Conservation (phyloP, 2,113 vertebrate species). For the Salvelinus fontinalis region DNA sequence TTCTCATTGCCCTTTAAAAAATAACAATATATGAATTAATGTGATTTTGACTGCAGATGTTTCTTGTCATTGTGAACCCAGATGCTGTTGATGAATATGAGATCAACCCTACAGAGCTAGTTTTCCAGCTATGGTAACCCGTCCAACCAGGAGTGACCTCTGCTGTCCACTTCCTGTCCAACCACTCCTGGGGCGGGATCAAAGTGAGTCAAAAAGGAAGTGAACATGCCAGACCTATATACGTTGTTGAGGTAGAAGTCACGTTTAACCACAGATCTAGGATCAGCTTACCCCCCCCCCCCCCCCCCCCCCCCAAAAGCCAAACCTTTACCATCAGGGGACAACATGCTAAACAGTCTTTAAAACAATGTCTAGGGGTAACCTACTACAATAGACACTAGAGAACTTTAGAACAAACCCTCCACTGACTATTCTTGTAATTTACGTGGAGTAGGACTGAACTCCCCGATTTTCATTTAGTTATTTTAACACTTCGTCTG, state of each 20-base stretch:
- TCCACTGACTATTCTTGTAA: neutral
- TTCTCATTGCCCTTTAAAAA: too few relatives aligned
- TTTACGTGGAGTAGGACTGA: too few relatives aligned
- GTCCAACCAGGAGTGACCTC: constrained; percentile 75
- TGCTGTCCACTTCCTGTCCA: constrained; percentile 90
- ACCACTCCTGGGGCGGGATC: constrained; percentile 89
- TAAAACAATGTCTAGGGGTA: too few relatives aligned
- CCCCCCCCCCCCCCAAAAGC: too few relatives aligned
- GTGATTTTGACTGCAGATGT: too few relatives aligned
- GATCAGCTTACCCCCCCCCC: neutral
- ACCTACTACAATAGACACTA: neutral
- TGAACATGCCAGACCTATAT: neutral
- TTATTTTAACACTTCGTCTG: constrained; percentile 23
- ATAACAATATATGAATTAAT: too few relatives aligned
- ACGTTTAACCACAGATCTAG: neutral
- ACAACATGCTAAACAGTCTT: neutral
- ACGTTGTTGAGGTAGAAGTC: neutral
- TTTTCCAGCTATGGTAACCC: constrained; percentile 91
- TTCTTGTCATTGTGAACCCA: constrained; percentile 47
- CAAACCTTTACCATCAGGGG: neutral
- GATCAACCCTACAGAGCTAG: constrained; percentile 79
- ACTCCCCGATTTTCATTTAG: neutral
- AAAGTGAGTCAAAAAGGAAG: constrained; percentile 77
- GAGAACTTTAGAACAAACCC: neutral
- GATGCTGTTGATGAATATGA: constrained; percentile 89